phyloP scores from a whole-genome alignment of 2,113 vertebrate genomes.

The Athene cunicularia region DNA sequence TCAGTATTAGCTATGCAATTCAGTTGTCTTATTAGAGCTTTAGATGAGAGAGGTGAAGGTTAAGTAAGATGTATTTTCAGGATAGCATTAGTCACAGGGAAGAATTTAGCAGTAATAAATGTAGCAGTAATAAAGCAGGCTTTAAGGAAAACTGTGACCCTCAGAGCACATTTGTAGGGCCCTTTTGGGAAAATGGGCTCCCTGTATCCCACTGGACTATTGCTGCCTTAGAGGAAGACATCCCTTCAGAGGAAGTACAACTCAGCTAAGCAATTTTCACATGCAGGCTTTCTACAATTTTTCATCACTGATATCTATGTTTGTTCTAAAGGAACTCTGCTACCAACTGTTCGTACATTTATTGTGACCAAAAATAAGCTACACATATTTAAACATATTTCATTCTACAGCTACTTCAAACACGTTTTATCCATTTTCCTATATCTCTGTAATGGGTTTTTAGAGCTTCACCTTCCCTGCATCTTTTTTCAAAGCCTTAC shows the following conservation, averaged over 20 bases:
- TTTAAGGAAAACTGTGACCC: not conserved
- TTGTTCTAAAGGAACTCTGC: not conserved
- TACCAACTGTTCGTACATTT: not conserved
- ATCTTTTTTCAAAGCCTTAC: not conserved
- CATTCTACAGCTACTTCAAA: not conserved
- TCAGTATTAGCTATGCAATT: rapidly evolving
- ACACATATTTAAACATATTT: not conserved
- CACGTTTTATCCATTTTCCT: not conserved
- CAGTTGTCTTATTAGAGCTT: not conserved
- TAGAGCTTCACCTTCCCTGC: not conserved
- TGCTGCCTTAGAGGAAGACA: not conserved
- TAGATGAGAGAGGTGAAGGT: not conserved
- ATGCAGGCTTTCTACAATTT: not conserved
- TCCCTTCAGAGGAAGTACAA: not conserved
- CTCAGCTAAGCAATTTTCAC: not conserved
- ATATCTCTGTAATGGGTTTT: not conserved
- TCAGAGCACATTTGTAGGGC: not conserved
- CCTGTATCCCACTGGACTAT: not conserved
- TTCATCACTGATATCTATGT: not conserved
- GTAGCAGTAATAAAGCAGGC: not conserved
- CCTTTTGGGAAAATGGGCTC: not conserved
- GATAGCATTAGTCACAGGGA: not conserved
- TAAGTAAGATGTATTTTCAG: not conserved
- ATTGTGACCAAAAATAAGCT: not conserved
- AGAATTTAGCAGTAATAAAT: not conserved